Base-by-base conservation (phyloP, 2,113 vertebrate genomes). In the Thunnus maccoyii region DNA sequence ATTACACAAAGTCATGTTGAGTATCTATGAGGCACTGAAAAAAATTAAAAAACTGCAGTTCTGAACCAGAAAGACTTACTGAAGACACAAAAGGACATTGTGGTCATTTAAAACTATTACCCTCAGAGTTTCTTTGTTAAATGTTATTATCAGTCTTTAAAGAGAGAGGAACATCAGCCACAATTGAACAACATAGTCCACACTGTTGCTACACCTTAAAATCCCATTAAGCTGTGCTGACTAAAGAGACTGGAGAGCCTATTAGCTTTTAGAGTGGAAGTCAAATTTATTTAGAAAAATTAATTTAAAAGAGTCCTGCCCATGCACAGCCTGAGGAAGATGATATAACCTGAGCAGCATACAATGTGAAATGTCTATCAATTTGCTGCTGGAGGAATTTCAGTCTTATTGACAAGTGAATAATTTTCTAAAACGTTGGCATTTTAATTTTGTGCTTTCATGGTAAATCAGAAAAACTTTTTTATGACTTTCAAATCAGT, bases 201-300 rank as follows among this genome's bases (percentile, higher is more conserved):
- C 61, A 50, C 48, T 76, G 15, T 32, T 44, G 25, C 60, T 12
- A 56, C 65, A 62, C 55, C 57, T 62, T 81, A 44, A 81, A 85
- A 72, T 81, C 72, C 68, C 61, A 61, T 76, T 85, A 56, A 46
- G 68, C 63, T 17, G 51, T 52, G 66, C 36, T 54, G 56, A 62
- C 51, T 54, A 57, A 52, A 56, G 73, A 82, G 56, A 62, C 51
- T 54, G 63, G 60, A 56, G 73, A 82, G 73, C 57, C 63, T 60
- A 65, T 82, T 82, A 64, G 63, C 32, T 69, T 73, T 78, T 27
- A 44, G 63, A 36, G 68, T 78, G 56, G 63, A 72, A 82, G 65
- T 70, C 71, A 75, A 50, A 85, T 78, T 88, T 20, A 75, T 87
- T 84, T 84, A 0, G 5, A 61, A 51, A 82, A 78, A 72, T 18